Evolutionary conservation across 2,888 invertebrate species (phyloP).

Genomic region (Tetramorium bicarinatum): DNA sequence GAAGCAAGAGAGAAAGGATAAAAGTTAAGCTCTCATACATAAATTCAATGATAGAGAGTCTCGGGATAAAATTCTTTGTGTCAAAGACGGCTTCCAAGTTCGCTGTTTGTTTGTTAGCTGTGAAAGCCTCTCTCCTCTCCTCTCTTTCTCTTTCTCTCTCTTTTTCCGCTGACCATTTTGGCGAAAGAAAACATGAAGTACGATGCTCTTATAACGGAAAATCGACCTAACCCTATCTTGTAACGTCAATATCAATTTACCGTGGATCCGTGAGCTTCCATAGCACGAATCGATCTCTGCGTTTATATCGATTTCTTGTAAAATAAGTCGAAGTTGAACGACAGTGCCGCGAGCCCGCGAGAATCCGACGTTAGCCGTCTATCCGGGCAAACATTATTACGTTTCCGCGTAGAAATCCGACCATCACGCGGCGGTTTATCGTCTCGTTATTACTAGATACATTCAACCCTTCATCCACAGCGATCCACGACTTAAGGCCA

Average conservation of each 20-base stretch:
- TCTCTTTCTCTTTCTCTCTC: neutral
- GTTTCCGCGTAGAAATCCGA: constrained; percentile 65
- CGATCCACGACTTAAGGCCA: constrained; percentile 46
- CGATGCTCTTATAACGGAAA: constrained; percentile 51
- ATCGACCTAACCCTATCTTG: constrained; percentile 58
- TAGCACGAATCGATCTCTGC: constrained; percentile 62
- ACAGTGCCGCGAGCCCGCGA: constrained; percentile 58
- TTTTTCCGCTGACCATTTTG: constrained; percentile 31
- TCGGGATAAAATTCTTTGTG: constrained; percentile 38
- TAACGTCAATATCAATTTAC: constrained; percentile 75
- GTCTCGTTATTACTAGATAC: constrained; percentile 55
- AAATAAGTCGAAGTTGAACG: constrained; percentile 72
- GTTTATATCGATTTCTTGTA: constrained; percentile 74
- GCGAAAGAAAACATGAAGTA: constrained; percentile 53
- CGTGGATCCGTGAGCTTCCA: constrained; percentile 63
- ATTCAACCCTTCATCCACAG: constrained; percentile 28
- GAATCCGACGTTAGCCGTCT: constrained; percentile 62
- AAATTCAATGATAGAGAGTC: constrained; percentile 27
- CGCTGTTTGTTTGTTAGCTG: constrained; percentile 39
- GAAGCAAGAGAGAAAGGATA: neutral
- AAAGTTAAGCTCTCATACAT: constrained; percentile 45
- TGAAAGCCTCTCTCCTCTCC: neutral
- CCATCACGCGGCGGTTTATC: constrained; percentile 51
- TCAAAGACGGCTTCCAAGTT: constrained; percentile 37
- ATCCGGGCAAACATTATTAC: constrained; percentile 73